These are phyloP conservation scores for Coracopsis vasa DNA, from an alignment of 2,113 vertebrate genomes.

Conservation along the genomic window DNA sequence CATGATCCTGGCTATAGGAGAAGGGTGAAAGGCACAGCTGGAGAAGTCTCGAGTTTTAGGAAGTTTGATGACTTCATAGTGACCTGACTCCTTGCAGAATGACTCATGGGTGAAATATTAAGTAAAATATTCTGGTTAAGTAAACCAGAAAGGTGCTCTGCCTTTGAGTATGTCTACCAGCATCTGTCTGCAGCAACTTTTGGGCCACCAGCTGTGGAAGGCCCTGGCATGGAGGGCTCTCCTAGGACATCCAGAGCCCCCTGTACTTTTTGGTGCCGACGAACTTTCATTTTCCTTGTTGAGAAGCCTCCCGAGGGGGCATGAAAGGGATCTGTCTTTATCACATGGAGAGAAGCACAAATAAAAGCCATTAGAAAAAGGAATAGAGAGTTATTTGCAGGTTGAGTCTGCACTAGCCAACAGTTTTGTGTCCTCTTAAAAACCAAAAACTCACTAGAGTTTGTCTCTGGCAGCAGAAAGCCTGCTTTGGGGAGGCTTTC, in stretches of 20 bases:
- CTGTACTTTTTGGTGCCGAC: background rate
- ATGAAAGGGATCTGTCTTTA: background rate
- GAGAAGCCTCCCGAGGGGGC: background rate
- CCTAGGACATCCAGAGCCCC: background rate
- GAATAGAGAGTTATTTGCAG: background rate
- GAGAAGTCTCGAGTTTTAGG: background rate
- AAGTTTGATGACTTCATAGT: background rate
- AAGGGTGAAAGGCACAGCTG: background rate
- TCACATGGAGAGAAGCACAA: background rate
- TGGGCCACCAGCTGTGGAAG: background rate
- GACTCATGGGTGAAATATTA: background rate
- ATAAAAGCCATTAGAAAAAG: background rate
- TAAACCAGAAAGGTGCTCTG: background rate
- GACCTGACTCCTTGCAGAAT: background rate
- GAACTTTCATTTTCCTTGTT: background rate
- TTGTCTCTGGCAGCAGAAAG: background rate
- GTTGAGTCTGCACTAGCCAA: background rate
- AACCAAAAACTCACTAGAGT: background rate
- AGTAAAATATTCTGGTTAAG: background rate
- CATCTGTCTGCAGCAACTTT: background rate
- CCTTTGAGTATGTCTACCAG: background rate
- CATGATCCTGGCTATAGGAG: background rate
- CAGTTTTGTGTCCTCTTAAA: background rate
- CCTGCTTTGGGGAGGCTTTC: background rate
- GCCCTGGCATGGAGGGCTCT: background rate